Base-by-base conservation (phyloP, 2,888 invertebrate species). In the Cremastinae sp. region DNA sequence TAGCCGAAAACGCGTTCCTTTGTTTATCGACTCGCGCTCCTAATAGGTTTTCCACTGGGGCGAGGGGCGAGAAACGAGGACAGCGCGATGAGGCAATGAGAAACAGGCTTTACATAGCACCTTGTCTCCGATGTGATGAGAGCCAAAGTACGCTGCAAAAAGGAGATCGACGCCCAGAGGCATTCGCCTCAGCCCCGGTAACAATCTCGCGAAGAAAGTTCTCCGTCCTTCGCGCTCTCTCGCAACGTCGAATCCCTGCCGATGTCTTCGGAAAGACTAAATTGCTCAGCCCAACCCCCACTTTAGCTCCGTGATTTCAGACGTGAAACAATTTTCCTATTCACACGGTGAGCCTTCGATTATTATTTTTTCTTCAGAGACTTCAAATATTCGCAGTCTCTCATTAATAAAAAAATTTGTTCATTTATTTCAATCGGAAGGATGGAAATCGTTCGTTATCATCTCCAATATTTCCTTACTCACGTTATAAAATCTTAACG, bases 1-100 rank as follows among this genome's bases (percentile, higher is more conserved):
- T 88, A 89, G 86, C 86, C 87, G 85, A 88, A 88, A 89, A 89
- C 82, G 74, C 76, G 88, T 86, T 89, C 89, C 89, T 89, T 89
- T 89, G 89, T 90, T 89, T 89, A 90, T 90, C 86, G 88, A 88
- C 87, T 89, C 84, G 82, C 80, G 85, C 83, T 82, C 80, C 87
- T 89, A 89, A 89, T 89, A 88, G 88, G 86, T 89, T 89, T 88
- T 87, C 87, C 83, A 79, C 83, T 83, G 83, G 79, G 81, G 82
- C 80, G 61, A 28, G 73, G 22, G 47, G 45, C 51, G 56, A 37
- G 45, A 41, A 47, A 39, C 49, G 49, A 61, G 41, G 61, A 55
- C 65, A 62, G 41, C 62, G 62, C 64, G 61, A 71, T 55, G 61
- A 59, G 65, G 66, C 49, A 56, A 64, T 61, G 61, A 72, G 62